These are phyloP conservation scores for Eupithecia insigniata DNA, from an alignment of 2,888 invertebrate genomes.

Conservation along the genomic window DNA sequence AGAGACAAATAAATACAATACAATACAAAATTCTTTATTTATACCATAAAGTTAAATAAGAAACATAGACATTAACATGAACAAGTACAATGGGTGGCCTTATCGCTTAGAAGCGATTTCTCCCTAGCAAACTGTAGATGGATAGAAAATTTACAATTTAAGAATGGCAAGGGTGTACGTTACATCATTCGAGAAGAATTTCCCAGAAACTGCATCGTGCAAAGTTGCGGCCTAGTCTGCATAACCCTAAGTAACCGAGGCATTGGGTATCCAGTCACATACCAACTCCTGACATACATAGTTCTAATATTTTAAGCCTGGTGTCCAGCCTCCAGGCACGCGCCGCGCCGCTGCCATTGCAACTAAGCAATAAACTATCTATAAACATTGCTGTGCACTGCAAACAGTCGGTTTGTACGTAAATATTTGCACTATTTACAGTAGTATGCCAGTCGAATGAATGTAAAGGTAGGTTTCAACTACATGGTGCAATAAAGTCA, in stretches of 20 bases:
- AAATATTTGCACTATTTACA: slow-evolving; percentile 15
- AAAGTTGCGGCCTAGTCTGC: background rate
- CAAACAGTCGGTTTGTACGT: slow-evolving; percentile 20
- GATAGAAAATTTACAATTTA: too few relatives aligned
- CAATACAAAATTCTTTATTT: too few relatives aligned
- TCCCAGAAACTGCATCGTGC: background rate
- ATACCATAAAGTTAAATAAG: too few relatives aligned
- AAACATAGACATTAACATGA: too few relatives aligned
- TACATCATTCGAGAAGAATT: background rate
- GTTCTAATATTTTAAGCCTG: slow-evolving; percentile 1
- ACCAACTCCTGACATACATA: background rate
- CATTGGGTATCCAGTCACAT: background rate
- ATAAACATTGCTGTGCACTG: slow-evolving; percentile 30
- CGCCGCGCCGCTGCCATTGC: slow-evolving; percentile 9
- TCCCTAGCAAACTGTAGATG: too few relatives aligned
- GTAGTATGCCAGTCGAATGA: background rate
- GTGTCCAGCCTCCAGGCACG: slow-evolving; percentile 13
- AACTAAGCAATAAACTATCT: slow-evolving; percentile 14
- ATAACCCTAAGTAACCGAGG: background rate
- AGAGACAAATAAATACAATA: too few relatives aligned
- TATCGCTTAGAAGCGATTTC: too few relatives aligned
- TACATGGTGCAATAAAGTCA: background rate
- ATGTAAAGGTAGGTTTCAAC: background rate
- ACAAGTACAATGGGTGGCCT: too few relatives aligned
- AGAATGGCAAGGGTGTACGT: too few relatives aligned